Percentiles rank a stretch among this genome's conserved stretches.
Conservation (phyloP, 2,888 invertebrate species). For the Caenorhabditis doughertyi region DNA sequence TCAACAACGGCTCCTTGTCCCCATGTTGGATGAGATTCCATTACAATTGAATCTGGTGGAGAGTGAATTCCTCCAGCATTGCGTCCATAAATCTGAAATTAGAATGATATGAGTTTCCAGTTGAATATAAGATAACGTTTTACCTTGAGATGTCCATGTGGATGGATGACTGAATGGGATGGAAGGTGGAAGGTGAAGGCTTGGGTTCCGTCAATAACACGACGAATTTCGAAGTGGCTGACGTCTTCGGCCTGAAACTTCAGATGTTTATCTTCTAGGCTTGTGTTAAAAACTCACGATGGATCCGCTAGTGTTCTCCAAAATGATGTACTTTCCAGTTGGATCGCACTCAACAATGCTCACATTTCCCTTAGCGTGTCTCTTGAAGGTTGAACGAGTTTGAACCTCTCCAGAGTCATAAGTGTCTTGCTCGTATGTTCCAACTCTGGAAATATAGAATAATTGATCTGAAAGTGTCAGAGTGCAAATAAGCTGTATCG, state of each 20-base stretch:
- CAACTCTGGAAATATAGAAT: conserved; percentile 50
- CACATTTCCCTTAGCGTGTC: conserved; percentile 83
- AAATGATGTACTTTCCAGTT: conserved; percentile 84
- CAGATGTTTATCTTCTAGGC: neutral
- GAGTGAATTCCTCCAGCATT: conserved; percentile 72
- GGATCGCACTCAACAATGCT: conserved; percentile 84
- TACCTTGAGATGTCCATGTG: conserved; percentile 56
- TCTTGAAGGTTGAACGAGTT: conserved; percentile 62
- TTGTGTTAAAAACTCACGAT: conserved; percentile 34
- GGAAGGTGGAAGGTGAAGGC: conserved; percentile 63
- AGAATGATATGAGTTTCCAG: neutral
- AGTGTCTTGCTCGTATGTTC: conserved; percentile 26
- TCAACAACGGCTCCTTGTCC: conserved; percentile 78
- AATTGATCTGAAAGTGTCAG: neutral
- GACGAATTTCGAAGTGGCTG: conserved; percentile 55
- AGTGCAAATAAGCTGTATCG: neutral
- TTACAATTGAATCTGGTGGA: conserved; percentile 76
- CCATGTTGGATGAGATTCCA: conserved; percentile 76
- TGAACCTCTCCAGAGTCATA: conserved; percentile 50
- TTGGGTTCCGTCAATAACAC: conserved; percentile 48
- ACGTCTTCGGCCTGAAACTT: conserved; percentile 54
- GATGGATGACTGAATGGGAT: conserved; percentile 26
- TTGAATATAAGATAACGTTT: neutral
- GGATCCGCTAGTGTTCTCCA: conserved; percentile 84
- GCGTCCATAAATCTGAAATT: conserved; percentile 54